Base-by-base conservation (phyloP, 64 coral and sea anemone species). In the Montipora cactus region DNA sequence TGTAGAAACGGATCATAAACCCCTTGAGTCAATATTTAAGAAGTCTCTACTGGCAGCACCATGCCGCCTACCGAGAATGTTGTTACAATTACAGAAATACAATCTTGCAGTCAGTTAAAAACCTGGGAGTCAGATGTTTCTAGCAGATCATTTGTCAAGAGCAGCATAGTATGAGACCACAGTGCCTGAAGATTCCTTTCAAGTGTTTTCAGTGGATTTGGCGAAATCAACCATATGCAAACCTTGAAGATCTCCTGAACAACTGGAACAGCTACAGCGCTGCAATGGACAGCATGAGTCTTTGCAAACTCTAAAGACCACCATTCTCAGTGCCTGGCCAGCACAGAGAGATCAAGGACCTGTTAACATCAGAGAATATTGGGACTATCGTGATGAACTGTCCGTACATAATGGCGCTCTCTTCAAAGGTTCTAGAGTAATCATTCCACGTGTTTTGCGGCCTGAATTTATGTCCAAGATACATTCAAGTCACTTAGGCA, bases 381-480 rank as follows among this genome's bases (percentile, higher is more conserved):
- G 59, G 48, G 1, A 7, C 21, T 4, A 45, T 23, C 87, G 87
- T 13, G 28, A 28, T 28, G 28, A 28, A 28, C 28, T 28, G 28
- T 28, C 28, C 28, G 28, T 28, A 28, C 1, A 28, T 28, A 28
- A 28, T 1, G 28, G 28, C 28, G 28, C 1, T 28, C 28, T 28
- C 28, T 1, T 28, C 28, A 28, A 1, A 28, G 0, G 28, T 28
- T 28, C 28, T 28, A 28, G 28, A 28, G 28, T 28, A 1, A 18
- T 88, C 51, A 88, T 88, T 72, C 70, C 44, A 7, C 22, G 49
- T 37, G 62, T 74, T 21, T 46, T 76, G 44, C 45, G 87, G 75
- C 66, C 87, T 44, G 86, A 88, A 52, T 19, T 88, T 18, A 62
- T 74, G 51, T 12, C 49, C 19, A 49, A 11, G 51, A 89, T 89